Base-by-base conservation (phyloP, 2,113 vertebrate species). In the Elanus axillaris region DNA sequence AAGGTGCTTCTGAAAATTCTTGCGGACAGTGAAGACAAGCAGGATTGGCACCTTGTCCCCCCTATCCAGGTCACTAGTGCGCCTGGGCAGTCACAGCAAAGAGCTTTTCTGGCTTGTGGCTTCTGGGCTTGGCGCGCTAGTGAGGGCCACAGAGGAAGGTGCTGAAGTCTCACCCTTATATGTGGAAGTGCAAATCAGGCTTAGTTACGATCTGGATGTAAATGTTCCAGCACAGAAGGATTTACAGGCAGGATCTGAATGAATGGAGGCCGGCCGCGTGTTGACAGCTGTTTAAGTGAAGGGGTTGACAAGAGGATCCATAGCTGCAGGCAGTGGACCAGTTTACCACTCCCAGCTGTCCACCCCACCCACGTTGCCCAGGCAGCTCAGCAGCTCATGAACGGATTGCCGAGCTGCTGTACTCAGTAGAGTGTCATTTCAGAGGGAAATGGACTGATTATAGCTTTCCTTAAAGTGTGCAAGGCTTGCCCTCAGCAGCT, bases 51-150 rank as follows among this genome's bases (percentile, higher is more conserved):
- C 67, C 36, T 56, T 64, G 40, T 27, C 4, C 42, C 9, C 15
- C 2, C 34, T 5, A 4, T 2, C 32, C 29, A 13, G n/a, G n/a
- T 17, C 34, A 11, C 6, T 48, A 10, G 29, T 2, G 32, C 89
- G 63, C 26, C 7, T 0, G 32, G 60, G 63, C 27, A 11, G 22
- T 2, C 50, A 1, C 21, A 50, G 74, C 55, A 6, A 38, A 27
- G 67, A 36, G 2, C n/a, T 90, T 32, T 23, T 3, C 34, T 6
- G 25, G 15, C 9, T 27, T 21, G 40, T 20, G 58, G 16, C 34
- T 55, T 17, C 67, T 8, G 58, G 3, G 23, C n/a, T 5, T 3
- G 8, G 8, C 19, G 29, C 1, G 1, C 38, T 5, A 12, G 4
- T 1, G 83, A 80, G 38, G 73, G 23, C 36, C 12, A 3, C 0